Base-by-base conservation (phyloP, 2,113 vertebrate genomes). In the Bos taurus region DNA sequence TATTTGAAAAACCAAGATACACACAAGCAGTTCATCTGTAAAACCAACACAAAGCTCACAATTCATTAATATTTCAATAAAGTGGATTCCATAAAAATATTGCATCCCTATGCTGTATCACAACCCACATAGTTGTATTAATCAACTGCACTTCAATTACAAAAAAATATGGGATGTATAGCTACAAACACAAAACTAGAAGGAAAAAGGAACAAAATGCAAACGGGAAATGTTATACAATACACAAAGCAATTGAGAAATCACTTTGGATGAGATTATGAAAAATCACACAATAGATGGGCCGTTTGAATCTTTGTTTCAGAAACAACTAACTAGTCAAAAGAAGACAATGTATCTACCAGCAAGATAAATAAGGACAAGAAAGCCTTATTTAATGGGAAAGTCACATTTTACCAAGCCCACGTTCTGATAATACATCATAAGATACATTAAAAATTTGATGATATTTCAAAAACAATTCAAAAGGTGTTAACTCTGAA, bases 341-440 rank as follows among this genome's bases (percentile, higher is more conserved):
- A 19, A 67, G 62, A 67, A 19, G 33, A 17, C 62, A n/a, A 10
- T 67, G 62, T n/a, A 67, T 67, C 33, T 67, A n/a, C 62, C 33
- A n/a, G 33, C 33, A 67, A 67, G 62, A n/a, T n/a, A 67, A 67
- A 67, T n/a, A 67, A 67, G 33, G 64, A 10, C 64, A 67, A 19
- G 16, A 67, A 67, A 67, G 16, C 16, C 33, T 64, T 64, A 64
- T n/a, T 64, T n/a, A 64, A 67, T 67, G 16, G 7, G 62, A n/a
- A 67, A 67, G 33, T 67, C 16, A 67, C 62, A n/a, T 67, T 64
- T 19, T 67, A 67, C 64, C 33, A 67, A 67, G 64, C 33, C 64
- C 4, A 67, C 7, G 0, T 16, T 67, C 64, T 17, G 7, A 19
- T 64, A n/a, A n/a, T 67, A 4, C 33, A 19, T n/a, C 33, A 19